Percentiles rank a stretch among this genome's conserved stretches.
These are phyloP conservation scores for Perca schrenkii DNA, from an alignment of 2,113 vertebrate species.

Conservation along the genomic window DNA sequence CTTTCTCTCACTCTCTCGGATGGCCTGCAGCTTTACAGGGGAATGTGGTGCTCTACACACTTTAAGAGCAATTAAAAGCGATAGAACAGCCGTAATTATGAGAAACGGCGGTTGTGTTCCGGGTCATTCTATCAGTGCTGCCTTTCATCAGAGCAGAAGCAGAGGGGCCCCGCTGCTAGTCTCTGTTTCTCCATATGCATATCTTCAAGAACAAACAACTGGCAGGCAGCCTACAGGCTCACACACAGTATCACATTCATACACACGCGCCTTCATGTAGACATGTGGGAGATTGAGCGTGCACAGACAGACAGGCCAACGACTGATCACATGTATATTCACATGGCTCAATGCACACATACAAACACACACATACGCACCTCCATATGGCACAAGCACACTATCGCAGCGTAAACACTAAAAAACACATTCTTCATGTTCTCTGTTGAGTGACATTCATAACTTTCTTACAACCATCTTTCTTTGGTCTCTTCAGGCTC, in stretches of 20 bases:
- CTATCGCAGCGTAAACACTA: constrained; percentile 53
- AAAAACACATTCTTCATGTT: constrained; percentile 65
- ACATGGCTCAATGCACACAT: constrained; percentile 32
- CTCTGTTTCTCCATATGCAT: constrained; percentile 68
- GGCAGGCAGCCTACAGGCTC: constrained; percentile 69
- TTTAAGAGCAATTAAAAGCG: constrained; percentile 82
- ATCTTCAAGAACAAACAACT: constrained; percentile 78
- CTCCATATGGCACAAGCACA: constrained; percentile 54
- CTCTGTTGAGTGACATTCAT: constrained; percentile 64
- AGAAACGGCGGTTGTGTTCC: constrained; percentile 77
- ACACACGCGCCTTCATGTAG: constrained; percentile 30
- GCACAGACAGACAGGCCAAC: constrained; percentile 24
- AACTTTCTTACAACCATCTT: constrained; percentile 59
- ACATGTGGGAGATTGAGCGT: constrained; percentile 44
- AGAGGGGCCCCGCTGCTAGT: constrained; percentile 61
- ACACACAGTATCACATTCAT: constrained; percentile 58
- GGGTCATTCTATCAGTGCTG: constrained; percentile 75
- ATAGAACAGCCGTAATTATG: constrained; percentile 84
- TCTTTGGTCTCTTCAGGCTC: constrained; percentile 76
- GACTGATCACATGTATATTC: constrained; percentile 40
- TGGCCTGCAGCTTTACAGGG: constrained; percentile 83
- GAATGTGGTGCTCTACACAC: constrained; percentile 76
- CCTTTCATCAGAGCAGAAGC: constrained; percentile 80
- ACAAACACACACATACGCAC: constrained; percentile 21
- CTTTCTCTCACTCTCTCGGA: constrained; percentile 67